Evolutionary conservation across 1,140 invertebrate genomes (phyloP), one percentile per base, ranked within the genome.

Genomic region (Calliphora vicina): DNA sequence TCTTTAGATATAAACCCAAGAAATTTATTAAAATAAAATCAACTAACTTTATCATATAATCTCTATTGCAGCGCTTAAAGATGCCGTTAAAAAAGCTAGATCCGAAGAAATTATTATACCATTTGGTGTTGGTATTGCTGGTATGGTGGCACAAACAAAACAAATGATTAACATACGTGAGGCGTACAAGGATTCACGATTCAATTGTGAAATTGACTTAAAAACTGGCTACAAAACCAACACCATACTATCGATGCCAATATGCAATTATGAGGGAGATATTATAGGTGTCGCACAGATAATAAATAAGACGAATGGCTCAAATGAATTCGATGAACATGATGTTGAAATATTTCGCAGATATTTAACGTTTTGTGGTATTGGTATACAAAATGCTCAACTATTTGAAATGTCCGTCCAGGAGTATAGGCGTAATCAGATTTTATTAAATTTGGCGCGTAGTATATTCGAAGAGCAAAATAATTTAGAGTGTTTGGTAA

Each of bases 221-320:
- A 93, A 94, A 85, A 99, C 97, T 0, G 97, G 97, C 1, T 99
- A 99, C 91, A 96, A 95, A 87, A 99, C 98, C 0, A 95, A 95
- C 76, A 93, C 96, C 81, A 97, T 99, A 82, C 93, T 99, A 5
- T 98, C 96, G 87, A 96, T 98, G 94, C 97, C 98, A 8, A 98
- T 99, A 84, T 97, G 97, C 90, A 98, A 98, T 91, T 97, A 97
- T 88, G 96, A 98, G 85, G 97, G 97, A 0, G 96, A 98, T 86
- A 97, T 99, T 0, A 97, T 99, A 84, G 98, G 97, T 4, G 97
- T 99, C 0, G 97, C 97, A 43, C 97, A 99, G 92, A 98, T 99
- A 85, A 98, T 99, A 85, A 99, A 99, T 91, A 99, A 99, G 92
- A 97, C 96, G 73, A 95, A 97, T 89, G 96, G 93, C 42, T 94